phyloP scores from a whole-genome alignment of 2,113 vertebrate genomes.

The Phyllopteryx taeniolatus region DNA sequence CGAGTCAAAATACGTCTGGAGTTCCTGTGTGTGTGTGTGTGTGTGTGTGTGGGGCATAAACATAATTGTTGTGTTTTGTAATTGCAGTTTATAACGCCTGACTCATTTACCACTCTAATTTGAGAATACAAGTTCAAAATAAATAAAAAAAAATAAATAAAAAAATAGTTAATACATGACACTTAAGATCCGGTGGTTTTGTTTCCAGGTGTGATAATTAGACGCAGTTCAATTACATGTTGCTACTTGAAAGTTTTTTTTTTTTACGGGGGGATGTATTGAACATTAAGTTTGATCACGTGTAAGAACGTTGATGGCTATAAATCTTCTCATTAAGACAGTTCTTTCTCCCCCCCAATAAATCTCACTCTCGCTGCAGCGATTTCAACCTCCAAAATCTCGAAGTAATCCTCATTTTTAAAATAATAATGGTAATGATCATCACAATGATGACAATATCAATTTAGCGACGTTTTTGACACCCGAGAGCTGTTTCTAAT shows the following conservation, averaged over 20 bases:
- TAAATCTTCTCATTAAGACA: background rate
- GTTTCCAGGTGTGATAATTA: background rate
- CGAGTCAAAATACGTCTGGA: background rate
- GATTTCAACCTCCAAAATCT: background rate
- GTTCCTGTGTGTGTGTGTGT: background rate
- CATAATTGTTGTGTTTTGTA: conserved; percentile 42
- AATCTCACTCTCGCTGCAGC: background rate
- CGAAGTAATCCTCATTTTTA: too few relatives aligned
- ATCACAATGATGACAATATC: background rate
- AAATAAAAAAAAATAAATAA: background rate
- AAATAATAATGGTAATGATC: too few relatives aligned
- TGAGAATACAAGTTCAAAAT: conserved; percentile 1
- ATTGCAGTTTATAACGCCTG: conserved; percentile 45
- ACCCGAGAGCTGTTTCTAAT: background rate
- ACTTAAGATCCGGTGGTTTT: background rate
- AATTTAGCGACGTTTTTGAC: background rate
- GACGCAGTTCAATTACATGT: background rate
- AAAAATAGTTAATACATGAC: background rate
- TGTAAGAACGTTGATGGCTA: background rate
- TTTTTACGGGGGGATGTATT: background rate
- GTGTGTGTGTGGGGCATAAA: background rate
- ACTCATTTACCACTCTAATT: conserved; percentile 43
- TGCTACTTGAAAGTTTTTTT: background rate
- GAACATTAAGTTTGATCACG: background rate
- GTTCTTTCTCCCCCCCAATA: background rate